These are phyloP conservation scores for Bellardia bayeri DNA, from an alignment of 2,888 invertebrate genomes.

Conservation along the genomic window DNA sequence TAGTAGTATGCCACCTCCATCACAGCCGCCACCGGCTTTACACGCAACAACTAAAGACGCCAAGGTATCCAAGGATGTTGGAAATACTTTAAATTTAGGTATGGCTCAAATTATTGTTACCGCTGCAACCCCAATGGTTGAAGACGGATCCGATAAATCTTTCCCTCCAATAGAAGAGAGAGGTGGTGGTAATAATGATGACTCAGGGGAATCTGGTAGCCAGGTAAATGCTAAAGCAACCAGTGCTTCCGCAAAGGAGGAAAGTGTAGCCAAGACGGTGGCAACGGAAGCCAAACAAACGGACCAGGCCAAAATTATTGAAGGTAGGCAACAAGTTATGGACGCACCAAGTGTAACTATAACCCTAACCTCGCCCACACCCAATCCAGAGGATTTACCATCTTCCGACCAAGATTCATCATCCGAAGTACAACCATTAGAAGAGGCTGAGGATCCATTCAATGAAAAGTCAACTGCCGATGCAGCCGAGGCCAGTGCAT, in stretches of 20 bases:
- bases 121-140: conserved; percentile 96
- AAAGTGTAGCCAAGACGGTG: conserved; percentile 68
- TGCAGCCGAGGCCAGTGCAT: conserved; percentile 69
- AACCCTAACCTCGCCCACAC: conserved; percentile 77
- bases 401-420: conserved; percentile 78
- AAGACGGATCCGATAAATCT: conserved; percentile 90
- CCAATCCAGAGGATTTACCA: conserved; percentile 75
- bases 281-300: conserved; percentile 66
- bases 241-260: conserved; percentile 67
- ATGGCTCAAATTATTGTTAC: conserved; percentile 96
- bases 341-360: conserved; percentile 74
- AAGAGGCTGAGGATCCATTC: conserved; percentile 81
- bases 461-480: conserved; percentile 78
- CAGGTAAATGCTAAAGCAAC: conserved; percentile 62
- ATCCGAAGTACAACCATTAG: conserved; percentile 77
- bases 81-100: conserved; percentile 89
- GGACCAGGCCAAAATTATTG: conserved; percentile 74
- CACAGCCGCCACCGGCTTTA: conserved; percentile 79
- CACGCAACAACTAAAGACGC: conserved; percentile 64
- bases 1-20: conserved; percentile 78
- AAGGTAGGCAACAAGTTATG: conserved; percentile 77
- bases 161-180: conserved; percentile 87
- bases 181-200: conserved; percentile 73
- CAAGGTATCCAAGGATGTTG: conserved; percentile 73
- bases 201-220: conserved; percentile 56